Conservation (phyloP, 2,113 vertebrate genomes). For the Chascanopsetta lugubris region DNA sequence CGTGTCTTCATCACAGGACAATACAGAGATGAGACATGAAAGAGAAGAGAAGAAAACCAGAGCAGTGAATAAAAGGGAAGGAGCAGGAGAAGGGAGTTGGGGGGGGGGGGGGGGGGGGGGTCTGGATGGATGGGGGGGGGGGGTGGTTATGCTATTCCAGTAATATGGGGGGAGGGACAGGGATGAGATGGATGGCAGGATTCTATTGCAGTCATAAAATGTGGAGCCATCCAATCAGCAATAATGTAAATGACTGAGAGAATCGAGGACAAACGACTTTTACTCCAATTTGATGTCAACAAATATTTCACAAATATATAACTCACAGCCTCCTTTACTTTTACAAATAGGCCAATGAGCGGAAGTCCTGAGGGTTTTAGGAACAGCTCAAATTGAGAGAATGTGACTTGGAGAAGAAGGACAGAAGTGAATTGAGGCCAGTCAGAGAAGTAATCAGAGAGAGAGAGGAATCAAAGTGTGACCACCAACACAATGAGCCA, state of each 20-base stretch:
- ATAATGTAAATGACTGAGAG: constrained; percentile 19
- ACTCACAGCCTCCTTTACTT: constrained; percentile 4
- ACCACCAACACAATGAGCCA: no score
- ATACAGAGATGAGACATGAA: constrained; percentile 31
- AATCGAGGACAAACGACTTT: constrained; percentile 14
- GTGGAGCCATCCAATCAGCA: constrained; percentile 12
- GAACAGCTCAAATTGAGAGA: not conserved
- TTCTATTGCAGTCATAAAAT: constrained; percentile 2
- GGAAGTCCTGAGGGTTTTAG: not conserved
- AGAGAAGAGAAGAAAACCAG: constrained; percentile 34
- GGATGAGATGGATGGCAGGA: constrained; percentile 20
- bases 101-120: constrained; percentile 2
- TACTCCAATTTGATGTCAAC: constrained; percentile 26
- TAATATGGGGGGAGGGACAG: constrained; percentile 21
- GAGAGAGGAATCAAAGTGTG: no score
- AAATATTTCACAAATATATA: no score
- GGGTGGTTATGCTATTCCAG: constrained; percentile 1
- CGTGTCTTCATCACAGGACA: constrained; percentile 23
- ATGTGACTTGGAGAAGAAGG: not conserved
- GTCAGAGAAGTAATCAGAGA: not conserved
- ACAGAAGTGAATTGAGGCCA: constrained; percentile 26
- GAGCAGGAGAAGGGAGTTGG: not conserved
- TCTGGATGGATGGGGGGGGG: not conserved
- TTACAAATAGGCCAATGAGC: constrained; percentile 30
- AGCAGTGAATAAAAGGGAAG: not conserved